phyloP scores from a whole-genome alignment of 2,797 vertebrate species.

The Bufotes viridis region DNA sequence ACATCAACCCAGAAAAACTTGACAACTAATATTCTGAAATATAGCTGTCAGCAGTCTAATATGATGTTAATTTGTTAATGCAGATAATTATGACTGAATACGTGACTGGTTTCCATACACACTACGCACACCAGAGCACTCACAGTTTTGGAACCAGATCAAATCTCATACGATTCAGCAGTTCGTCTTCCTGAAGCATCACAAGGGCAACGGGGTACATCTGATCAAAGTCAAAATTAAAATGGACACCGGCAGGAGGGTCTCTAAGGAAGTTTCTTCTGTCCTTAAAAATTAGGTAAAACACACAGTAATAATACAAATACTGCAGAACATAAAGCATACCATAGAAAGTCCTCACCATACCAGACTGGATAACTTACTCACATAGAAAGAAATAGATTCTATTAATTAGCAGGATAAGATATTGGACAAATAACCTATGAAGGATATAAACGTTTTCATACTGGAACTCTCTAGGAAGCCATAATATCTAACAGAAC shows the following conservation, averaged over 20 bases:
- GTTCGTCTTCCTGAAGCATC: slow-evolving; percentile 95
- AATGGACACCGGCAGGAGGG: slow-evolving; percentile 94
- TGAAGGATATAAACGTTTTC: background rate
- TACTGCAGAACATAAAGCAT: background rate
- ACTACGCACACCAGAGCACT: slow-evolving; percentile 66
- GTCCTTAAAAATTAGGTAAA: slow-evolving; percentile 78
- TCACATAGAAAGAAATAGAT: background rate
- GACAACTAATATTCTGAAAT: too few species aligned
- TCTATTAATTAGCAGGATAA: background rate
- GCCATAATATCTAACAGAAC: too few species aligned
- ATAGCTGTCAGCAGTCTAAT: background rate
- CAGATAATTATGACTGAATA: background rate
- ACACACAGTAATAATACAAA: slow-evolving; percentile 29
- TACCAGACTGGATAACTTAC: background rate
- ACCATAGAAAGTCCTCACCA: background rate
- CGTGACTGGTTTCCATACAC: background rate
- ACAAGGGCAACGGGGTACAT: slow-evolving; percentile 92
- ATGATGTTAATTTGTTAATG: background rate
- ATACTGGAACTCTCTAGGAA: too few species aligned
- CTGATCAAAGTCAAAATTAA: slow-evolving; percentile 94
- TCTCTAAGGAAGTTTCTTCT: slow-evolving; percentile 95
- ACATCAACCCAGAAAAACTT: too few species aligned
- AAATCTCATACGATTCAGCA: slow-evolving; percentile 97
- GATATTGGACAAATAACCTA: accelerated
- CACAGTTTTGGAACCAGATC: slow-evolving; percentile 96